Percentiles rank a stretch among this genome's conserved stretches.
These are phyloP conservation scores for Tethya wilhelma DNA, from an alignment of 37 sponge, comb jelly and placozoan species.

Conservation along the genomic window DNA sequence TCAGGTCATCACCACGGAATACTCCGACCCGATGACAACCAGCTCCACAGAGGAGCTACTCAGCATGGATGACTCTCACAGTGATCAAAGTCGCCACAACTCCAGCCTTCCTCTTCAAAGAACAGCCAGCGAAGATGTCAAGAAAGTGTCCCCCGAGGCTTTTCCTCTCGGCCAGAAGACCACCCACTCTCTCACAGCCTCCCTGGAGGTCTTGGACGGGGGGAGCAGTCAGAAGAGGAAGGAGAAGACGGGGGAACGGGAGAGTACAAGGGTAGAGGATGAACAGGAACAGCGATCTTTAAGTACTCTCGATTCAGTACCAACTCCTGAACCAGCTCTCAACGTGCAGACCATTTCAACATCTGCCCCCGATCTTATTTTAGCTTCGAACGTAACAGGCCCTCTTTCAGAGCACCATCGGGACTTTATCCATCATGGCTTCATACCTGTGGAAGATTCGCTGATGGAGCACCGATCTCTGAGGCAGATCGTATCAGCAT, in stretches of 20 bases:
- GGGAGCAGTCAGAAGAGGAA: too few species aligned
- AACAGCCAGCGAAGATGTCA: not conserved
- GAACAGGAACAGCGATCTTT: too few species aligned
- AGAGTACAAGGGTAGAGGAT: too few species aligned
- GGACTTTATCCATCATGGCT: not conserved
- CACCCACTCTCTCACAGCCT: not conserved
- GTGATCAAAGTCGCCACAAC: not conserved
- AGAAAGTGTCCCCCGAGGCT: not conserved
- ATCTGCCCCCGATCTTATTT: too few species aligned
- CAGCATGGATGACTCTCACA: not conserved
- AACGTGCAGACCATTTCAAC: too few species aligned
- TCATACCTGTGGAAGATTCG: conserved; percentile 6
- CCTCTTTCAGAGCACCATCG: not conserved
- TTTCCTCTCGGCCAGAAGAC: not conserved
- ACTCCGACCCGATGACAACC: not conserved
- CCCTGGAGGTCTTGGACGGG: not conserved
- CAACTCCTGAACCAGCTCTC: too few species aligned
- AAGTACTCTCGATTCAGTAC: too few species aligned
- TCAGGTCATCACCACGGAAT: conserved; percentile 38
- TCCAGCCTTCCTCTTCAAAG: not conserved
- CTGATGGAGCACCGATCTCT: conserved; percentile 7
- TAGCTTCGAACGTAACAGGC: too few species aligned
- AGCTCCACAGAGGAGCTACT: not conserved
- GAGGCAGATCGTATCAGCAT: not conserved
- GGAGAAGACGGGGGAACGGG: too few species aligned